Evolutionary conservation across 2,888 invertebrate species (phyloP).

Genomic region (Brachyopa scutellaris): DNA sequence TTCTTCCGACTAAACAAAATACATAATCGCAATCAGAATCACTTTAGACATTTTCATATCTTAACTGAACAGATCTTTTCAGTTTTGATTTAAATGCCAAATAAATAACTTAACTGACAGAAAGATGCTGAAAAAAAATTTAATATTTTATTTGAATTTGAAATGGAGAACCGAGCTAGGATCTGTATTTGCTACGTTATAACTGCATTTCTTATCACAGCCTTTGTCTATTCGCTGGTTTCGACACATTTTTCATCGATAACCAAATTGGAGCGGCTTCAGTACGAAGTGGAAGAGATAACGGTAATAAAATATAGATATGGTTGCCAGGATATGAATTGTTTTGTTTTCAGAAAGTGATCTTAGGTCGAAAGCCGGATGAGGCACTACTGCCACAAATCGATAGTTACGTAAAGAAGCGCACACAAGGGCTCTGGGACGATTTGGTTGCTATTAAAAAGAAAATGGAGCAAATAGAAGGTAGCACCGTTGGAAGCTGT

Average conservation of each 20-base stretch:
- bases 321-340: too few species aligned
- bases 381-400: constrained; percentile 38
- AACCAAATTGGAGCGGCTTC: constrained; percentile 67
- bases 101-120: background rate
- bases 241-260: constrained; percentile 71
- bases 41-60: background rate
- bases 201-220: constrained; percentile 73
- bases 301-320: constrained; percentile 64
- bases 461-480: constrained; percentile 28
- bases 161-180: constrained; percentile 70
- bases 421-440: constrained; percentile 48
- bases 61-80: background rate
- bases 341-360: constrained; percentile 32
- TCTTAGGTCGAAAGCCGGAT: constrained; percentile 32
- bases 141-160: constrained; percentile 16
- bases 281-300: constrained; percentile 75
- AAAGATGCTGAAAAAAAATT: constrained; percentile 24
- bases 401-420: constrained; percentile 46
- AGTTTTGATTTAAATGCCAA: background rate
- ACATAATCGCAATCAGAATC: too few species aligned
- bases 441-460: constrained; percentile 39
- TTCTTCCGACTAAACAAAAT: too few species aligned
- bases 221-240: constrained; percentile 73
- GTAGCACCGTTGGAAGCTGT: background rate
- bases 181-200: constrained; percentile 74